A percentile compares a stretch with the other conserved stretches of the same genome.
Evolutionary conservation across 37 sponge, comb jelly and placozoan genomes (phyloP).

Genomic region (Eunapius fragilis): DNA sequence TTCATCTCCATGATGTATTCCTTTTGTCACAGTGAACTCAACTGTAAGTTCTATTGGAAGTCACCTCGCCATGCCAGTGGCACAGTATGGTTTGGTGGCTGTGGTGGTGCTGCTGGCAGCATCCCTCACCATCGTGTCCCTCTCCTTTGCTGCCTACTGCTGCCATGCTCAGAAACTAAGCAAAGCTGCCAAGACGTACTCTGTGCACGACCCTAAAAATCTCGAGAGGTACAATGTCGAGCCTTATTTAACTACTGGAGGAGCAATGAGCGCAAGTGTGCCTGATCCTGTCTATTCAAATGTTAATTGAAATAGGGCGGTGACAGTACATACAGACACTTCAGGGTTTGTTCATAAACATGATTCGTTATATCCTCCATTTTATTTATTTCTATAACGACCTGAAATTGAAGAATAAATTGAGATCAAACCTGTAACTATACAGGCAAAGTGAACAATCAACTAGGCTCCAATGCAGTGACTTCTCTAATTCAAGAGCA

Average conservation of each 20-base stretch:
- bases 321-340: neutral
- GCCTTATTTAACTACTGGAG: neutral
- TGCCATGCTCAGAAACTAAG: neutral
- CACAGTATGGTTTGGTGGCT: neutral
- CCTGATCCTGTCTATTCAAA: neutral
- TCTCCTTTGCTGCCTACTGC: neutral
- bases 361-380: neutral
- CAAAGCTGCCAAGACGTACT: neutral
- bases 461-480: too few species aligned
- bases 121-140: neutral
- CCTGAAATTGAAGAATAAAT: too few species aligned
- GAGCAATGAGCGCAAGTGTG: neutral
- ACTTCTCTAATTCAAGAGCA: too few species aligned
- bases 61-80: neutral
- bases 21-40: neutral
- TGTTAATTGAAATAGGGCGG: neutral
- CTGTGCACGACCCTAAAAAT: neutral
- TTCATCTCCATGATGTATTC: neutral
- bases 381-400: too few species aligned
- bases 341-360: neutral
- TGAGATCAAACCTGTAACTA: too few species aligned
- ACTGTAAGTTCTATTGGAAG: neutral
- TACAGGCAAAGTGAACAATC: too few species aligned
- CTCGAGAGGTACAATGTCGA: neutral
- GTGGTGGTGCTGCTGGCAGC: neutral